These are phyloP conservation scores for Xenopus petersii DNA, from an alignment of 2,797 vertebrate genomes.

Conservation along the genomic window DNA sequence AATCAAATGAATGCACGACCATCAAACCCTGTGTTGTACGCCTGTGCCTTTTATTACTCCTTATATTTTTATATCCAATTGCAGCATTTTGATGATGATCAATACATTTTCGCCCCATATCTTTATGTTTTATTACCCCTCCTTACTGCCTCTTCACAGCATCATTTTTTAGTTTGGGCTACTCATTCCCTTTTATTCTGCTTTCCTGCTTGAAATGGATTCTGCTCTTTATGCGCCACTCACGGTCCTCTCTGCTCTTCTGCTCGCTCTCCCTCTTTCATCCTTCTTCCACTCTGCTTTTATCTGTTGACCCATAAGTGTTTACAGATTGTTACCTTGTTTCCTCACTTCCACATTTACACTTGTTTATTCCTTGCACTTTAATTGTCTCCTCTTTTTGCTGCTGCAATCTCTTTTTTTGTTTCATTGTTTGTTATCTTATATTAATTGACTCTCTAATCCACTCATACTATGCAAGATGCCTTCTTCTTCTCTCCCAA, in stretches of 20 bases:
- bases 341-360: too few species aligned
- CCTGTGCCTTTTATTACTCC: constrained; percentile 24
- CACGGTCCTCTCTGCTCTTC: not conserved
- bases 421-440: too few species aligned
- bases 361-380: too few species aligned
- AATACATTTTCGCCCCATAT: constrained; percentile 17
- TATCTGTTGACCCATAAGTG: too few species aligned
- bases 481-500: too few species aligned
- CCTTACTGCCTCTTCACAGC: constrained; percentile 7
- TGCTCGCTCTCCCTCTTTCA: not conserved
- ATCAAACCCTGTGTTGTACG: constrained; percentile 13
- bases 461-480: too few species aligned
- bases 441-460: too few species aligned
- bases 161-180: constrained; percentile 1
- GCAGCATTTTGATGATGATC: constrained; percentile 42
- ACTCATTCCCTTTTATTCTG: constrained; percentile 1
- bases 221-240: not conserved
- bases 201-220: too few species aligned
- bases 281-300: not conserved
- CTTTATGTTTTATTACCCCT: constrained; percentile 16
- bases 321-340: too few species aligned
- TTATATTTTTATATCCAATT: constrained; percentile 40
- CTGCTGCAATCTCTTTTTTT: too few species aligned
- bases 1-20: constrained; percentile 37
- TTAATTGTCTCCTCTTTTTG: too few species aligned